phyloP scores from a whole-genome alignment of 2,888 invertebrate genomes.

The Acronicta leporina region DNA sequence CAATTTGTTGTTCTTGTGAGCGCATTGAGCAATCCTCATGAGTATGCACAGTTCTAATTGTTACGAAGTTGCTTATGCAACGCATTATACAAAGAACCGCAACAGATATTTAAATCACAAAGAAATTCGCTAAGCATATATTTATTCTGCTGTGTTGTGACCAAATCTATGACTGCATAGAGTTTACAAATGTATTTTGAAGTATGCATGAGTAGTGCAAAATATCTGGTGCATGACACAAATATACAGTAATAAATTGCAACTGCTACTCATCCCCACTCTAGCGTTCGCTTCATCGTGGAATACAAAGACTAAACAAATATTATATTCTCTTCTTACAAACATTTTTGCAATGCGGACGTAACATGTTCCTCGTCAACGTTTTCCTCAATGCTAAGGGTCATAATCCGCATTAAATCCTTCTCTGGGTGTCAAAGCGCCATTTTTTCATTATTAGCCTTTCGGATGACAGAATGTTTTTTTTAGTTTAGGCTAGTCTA shows the following conservation, averaged over 20 bases:
- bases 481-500: no score
- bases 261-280: neutral
- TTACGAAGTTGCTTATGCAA: constrained; percentile 26
- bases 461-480: no score
- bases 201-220: constrained; percentile 23
- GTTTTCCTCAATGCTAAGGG: no score
- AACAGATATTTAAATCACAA: constrained; percentile 16
- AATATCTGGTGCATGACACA: constrained; percentile 40
- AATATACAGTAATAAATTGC: constrained; percentile 14
- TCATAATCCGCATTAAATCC: no score
- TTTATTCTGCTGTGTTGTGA: constrained; percentile 8
- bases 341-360: no score
- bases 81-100: constrained; percentile 6
- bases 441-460: no score
- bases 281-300: neutral
- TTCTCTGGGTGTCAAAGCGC: no score
- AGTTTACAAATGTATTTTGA: constrained; percentile 6
- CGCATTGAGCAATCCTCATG: constrained; percentile 34
- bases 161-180: constrained; percentile 6
- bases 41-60: constrained; percentile 25
- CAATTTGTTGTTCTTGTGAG: constrained; percentile 18
- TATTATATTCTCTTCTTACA: no score
- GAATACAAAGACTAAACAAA: no score
- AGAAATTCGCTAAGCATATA: constrained; percentile 11
- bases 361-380: no score